Conservation (phyloP, 53 echinoderm and acorn worm genomes). For the Echinarachnius parma region DNA sequence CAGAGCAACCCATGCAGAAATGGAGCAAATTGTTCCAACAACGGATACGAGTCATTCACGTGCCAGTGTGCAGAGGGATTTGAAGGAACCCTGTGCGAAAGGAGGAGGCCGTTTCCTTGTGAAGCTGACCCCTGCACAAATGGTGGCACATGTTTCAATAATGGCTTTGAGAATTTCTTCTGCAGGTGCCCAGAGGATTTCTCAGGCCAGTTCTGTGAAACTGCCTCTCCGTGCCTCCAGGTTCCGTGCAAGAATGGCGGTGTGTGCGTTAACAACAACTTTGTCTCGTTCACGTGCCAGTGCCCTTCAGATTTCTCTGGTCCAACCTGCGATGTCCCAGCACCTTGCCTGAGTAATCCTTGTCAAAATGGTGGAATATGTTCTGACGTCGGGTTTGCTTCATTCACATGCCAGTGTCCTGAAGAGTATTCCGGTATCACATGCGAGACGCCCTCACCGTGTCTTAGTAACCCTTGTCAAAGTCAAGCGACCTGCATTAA, state of each 20-base stretch:
- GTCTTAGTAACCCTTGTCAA: constrained; percentile 15
- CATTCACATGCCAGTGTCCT: constrained; percentile 12
- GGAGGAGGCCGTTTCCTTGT: constrained; percentile 16
- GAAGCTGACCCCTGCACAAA: constrained; percentile 51
- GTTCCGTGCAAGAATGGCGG: constrained; percentile 34
- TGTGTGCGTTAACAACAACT: constrained; percentile 43
- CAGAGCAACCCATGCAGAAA: constrained; percentile 65
- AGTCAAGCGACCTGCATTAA: constrained; percentile 51
- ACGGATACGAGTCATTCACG: constrained; percentile 25
- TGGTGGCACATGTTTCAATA: constrained; percentile 17
- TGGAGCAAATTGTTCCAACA: constrained; percentile 57
- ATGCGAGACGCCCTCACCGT: constrained; percentile 33
- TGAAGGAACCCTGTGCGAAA: constrained; percentile 52
- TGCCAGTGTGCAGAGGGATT: constrained; percentile 42
- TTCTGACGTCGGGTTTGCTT: neutral
- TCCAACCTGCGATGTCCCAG: constrained; percentile 26
- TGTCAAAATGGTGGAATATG: constrained; percentile 50
- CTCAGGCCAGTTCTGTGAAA: constrained; percentile 49
- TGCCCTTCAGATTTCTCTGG: constrained; percentile 41
- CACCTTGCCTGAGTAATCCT: constrained; percentile 49
- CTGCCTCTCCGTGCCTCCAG: constrained; percentile 30
- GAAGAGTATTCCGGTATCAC: constrained; percentile 28
- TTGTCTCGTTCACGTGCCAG: constrained; percentile 26
- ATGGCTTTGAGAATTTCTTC: neutral
- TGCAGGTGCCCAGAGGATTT: constrained; percentile 27